Base-by-base conservation (phyloP, 1,140 invertebrate species). In the Cataglyphis hispanica region DNA sequence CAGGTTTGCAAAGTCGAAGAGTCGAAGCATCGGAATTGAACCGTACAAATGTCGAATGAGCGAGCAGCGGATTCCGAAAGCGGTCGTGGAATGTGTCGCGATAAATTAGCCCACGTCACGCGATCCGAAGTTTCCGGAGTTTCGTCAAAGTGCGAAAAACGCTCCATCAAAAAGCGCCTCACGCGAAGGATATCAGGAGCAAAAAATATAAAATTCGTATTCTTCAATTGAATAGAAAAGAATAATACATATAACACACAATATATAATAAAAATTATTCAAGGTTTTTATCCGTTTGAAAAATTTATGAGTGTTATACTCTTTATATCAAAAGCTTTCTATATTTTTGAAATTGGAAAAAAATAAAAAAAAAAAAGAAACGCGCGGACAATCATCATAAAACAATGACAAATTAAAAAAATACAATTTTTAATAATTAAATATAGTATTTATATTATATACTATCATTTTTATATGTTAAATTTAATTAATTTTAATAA, bases 1-100 rank as follows among this genome's bases (percentile, higher is more conserved):
- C 37, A 25, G 27, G 8, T 50, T 69, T 22, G 31, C n/a, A 34
- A 46, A 60, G 67, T 85, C 56, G 75, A 81, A 86, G 64, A 77
- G 27, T 64, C 64, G 84, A 78, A 76, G n/a, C 22, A 34, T 13
- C 60, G 40, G 19, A 74, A 69, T 34, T 74, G 78, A 83, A 83
- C 27, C 25, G 43, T 63, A 86, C 69, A 85, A 84, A 85, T 89
- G 43, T 74, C 61, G 74, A 34, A 6, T 22, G 50, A 72, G 25
- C 37, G 46, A 78, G 25, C 22, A 50, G 67, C 40, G 46, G 46
- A 66, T 81, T 40, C 11, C 13, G 19, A 4, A 25, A 64, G 34
- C 58, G 61, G 11, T 46, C 70, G 22, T 25, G 11, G 69, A 80
- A 81, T 66, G 74, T 50, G 85, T 75, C 76, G 43, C 53, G 43